Evolutionary conservation across 2,888 invertebrate species (phyloP).

Genomic region (Andricus quercusramuli): DNA sequence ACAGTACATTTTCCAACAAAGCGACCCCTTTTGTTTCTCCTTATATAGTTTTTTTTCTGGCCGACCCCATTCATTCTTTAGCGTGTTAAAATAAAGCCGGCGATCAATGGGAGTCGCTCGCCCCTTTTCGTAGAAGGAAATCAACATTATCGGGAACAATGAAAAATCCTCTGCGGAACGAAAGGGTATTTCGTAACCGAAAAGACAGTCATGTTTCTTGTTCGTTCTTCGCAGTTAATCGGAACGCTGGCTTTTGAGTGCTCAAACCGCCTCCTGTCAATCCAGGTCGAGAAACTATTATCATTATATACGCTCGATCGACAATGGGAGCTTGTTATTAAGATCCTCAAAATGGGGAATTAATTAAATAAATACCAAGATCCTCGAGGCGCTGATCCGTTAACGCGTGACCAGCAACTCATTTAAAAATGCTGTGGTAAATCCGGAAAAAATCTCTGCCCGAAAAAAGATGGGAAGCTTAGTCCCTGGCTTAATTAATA

Average conservation of each 20-base stretch:
- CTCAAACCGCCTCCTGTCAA: conserved; percentile 38
- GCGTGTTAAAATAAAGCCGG: conserved; percentile 11
- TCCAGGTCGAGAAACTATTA: conserved; percentile 19
- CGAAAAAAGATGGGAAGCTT: not conserved
- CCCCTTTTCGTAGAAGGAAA: conserved; percentile 28
- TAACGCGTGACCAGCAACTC: conserved; percentile 6
- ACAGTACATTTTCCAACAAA: conserved; percentile 9
- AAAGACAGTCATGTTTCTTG: conserved; percentile 40
- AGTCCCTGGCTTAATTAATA: not conserved
- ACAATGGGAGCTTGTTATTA: conserved; percentile 33
- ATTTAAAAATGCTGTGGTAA: not conserved
- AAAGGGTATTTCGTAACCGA: conserved; percentile 38
- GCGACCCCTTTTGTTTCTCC: not conserved
- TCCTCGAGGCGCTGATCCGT: not conserved
- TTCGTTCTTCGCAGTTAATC: conserved; percentile 26
- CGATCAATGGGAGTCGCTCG: conserved; percentile 13
- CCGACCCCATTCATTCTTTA: conserved; percentile 9
- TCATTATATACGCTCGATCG: conserved; percentile 1
- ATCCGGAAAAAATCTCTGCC: not conserved
- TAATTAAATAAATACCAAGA: conserved; percentile 23
- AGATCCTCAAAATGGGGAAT: conserved; percentile 29
- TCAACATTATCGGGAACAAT: conserved; percentile 39
- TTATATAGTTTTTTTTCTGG: not conserved
- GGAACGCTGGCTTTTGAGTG: conserved; percentile 27
- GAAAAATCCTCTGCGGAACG: conserved; percentile 34